Conservation (phyloP, 2,113 vertebrate species). For the Xenotilapia caudafasciata region DNA sequence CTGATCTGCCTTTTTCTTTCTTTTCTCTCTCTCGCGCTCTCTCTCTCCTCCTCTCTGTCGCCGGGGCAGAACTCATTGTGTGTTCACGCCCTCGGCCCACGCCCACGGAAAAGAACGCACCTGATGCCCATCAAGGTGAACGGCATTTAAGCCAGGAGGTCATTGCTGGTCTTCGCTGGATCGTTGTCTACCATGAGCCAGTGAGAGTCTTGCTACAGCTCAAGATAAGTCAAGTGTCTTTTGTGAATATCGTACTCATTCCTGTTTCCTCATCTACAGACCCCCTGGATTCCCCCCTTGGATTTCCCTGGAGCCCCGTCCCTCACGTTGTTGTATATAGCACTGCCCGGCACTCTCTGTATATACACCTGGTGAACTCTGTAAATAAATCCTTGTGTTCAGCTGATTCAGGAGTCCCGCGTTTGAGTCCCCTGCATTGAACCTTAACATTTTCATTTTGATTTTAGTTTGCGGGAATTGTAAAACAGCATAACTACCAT, state of each 20-base stretch:
- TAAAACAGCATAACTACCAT: not conserved
- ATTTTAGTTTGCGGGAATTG: no score
- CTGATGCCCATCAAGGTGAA: not conserved
- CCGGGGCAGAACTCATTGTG: not conserved
- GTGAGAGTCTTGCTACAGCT: not conserved
- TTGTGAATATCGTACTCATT: not conserved
- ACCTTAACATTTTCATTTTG: no score
- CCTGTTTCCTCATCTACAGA: not conserved
- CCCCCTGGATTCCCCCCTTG: no score
- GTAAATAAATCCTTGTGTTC: no score
- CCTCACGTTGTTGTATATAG: no score
- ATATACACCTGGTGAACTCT: no score
- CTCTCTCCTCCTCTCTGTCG: not conserved
- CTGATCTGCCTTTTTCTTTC: not conserved
- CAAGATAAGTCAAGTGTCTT: not conserved
- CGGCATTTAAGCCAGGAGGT: not conserved
- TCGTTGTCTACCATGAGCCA: fast-evolving
- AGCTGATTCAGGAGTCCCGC: no score
- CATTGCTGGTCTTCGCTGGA: fast-evolving
- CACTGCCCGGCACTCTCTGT: no score
- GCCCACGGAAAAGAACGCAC: not conserved
- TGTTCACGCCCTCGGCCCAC: not conserved
- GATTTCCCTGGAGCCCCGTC: no score
- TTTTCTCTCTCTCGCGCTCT: not conserved
- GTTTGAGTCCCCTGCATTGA: no score